Base-by-base conservation (phyloP, 1,140 invertebrate species). In the Drosophila orena region DNA sequence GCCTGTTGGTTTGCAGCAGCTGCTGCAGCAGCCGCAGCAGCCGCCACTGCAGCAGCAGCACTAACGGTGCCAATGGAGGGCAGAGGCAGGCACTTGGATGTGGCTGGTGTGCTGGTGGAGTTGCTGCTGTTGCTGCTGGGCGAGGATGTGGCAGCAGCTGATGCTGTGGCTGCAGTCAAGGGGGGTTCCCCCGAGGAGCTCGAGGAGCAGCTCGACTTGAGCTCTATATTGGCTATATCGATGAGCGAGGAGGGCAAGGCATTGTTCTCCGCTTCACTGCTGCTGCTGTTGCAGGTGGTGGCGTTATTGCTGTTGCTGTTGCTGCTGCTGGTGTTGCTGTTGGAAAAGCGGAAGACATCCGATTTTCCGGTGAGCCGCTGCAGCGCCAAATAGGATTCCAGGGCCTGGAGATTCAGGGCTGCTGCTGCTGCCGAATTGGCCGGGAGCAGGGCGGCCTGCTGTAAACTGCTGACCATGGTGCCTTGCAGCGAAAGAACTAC, bases 321-420 rank as follows among this genome's bases (percentile, higher is more conserved):
- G 64, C 56, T 65, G 83, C 46, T 17, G 78, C 62, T 53, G 49
- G 6, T 78, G 38, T 17, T 70, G 61, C 61, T 72, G 57, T 37
- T 73, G 55, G 46, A 55, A 44, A 85, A 80, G 46, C 91, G 83
- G 75, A 91, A 81, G 4, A 91, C 90, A 80, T 92, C 91, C 30
- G 86, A 91, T 73, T 90, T 92, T 15, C 92, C 93, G 2, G 94
- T 94, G 22, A 97, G 93, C 62, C 96, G 94, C 92, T 97, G 96
- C 37, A 97, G 93, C 12, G 96, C 96, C 85, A 97, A 93, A 93
- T 97, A 97, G 27, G 96, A 97, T 93, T 97, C 96, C 37, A 97
- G 91, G 3, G 96, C 96, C 93, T 97, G 96, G 5, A 97, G 93
- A 92, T 97, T 97, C 4, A 97, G 92, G 0, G 96, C 96, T 5